Conservation (phyloP, 1,140 invertebrate genomes). For the Drosophila ananassae region DNA sequence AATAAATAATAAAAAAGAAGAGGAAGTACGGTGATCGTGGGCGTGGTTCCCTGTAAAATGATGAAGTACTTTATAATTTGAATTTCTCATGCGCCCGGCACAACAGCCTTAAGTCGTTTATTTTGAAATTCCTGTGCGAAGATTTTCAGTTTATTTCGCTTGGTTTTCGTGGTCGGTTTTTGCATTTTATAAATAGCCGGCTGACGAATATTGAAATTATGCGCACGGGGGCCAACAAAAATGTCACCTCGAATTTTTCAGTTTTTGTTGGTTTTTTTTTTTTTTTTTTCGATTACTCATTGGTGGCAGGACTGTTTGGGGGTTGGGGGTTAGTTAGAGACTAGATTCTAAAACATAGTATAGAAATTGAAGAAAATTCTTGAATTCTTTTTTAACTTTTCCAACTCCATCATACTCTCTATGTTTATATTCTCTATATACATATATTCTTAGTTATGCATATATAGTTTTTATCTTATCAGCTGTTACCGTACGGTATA, state of each 20-base stretch:
- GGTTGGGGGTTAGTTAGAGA: background rate
- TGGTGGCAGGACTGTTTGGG: constrained; percentile 37
- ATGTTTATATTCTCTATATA: background rate
- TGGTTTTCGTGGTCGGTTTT: constrained; percentile 21
- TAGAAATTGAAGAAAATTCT: too few relatives aligned
- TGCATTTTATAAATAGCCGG: constrained; percentile 75
- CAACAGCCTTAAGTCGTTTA: constrained; percentile 39
- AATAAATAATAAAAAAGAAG: background rate
- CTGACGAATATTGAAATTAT: constrained; percentile 83
- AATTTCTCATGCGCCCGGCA: constrained; percentile 61
- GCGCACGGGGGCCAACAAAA: constrained; percentile 76
- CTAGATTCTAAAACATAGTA: too few relatives aligned
- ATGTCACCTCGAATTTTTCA: constrained; percentile 68
- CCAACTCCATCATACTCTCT: background rate
- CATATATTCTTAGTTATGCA: constrained; percentile 8
- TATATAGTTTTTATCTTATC: constrained; percentile 67
- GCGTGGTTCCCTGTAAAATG: constrained; percentile 67
- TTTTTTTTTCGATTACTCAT: constrained; percentile 54
- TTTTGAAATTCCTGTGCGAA: constrained; percentile 67
- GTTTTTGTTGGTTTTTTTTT: constrained; percentile 14
- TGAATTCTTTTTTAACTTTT: too few relatives aligned
- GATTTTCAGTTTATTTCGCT: constrained; percentile 57
- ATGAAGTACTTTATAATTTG: constrained; percentile 66
- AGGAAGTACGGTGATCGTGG: constrained; percentile 12
- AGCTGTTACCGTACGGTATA: constrained; percentile 29